Evolutionary conservation across 30 jellyfish, hydroid and myxozoan species (phyloP), one percentile per base, ranked within the genome.

Genomic region (Aurelia coerulea): DNA sequence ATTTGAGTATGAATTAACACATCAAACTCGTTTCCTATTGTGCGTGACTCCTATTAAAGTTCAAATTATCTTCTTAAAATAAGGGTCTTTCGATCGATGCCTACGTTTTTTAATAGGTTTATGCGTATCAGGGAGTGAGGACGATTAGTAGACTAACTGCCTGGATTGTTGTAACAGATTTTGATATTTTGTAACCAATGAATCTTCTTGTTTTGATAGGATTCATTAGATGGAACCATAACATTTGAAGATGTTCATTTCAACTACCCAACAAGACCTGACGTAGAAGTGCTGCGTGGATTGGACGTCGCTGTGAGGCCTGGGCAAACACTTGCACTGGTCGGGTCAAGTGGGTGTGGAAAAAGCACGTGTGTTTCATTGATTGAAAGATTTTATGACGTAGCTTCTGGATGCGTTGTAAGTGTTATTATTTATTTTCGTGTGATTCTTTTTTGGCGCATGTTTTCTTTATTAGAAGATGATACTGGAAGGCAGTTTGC

Each of bases 261-360:
- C 76, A 74, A 84, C 76, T 90, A 90, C 64, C 97, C 97, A 17
- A 90, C 91, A 0, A 78, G 97, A 4, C 96, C 95, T 2, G 97
- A 84, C 56, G 97, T 90, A 35, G 62, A 63, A 12, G 97, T 90
- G 3, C 74, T 90, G 53, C 65, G 83, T 17, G 81, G 87, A 19
- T 65, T 90, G 13, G 66, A 83, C 33, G 12, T 90, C 37, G 51
- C 71, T 10, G 85, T 90, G 33, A 70, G 52, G 16, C 86, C 95
- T 11, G 97, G 97, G 14, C 95, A 90, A 68, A 90, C 92, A 17
- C 72, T 90, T 13, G 97, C 97, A 10, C 72, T 90, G 41, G 97
- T 90, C 50, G 97, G 97, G 39, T 62, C 97, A 31, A 84, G 96
- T 74, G 97, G 97, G 5, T 90, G 97, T 70, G 97, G 97, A 16